Evolutionary conservation across 2,888 invertebrate species (phyloP), one percentile per base, ranked within the genome.

Genomic region (Cryptophagus acutangulus): DNA sequence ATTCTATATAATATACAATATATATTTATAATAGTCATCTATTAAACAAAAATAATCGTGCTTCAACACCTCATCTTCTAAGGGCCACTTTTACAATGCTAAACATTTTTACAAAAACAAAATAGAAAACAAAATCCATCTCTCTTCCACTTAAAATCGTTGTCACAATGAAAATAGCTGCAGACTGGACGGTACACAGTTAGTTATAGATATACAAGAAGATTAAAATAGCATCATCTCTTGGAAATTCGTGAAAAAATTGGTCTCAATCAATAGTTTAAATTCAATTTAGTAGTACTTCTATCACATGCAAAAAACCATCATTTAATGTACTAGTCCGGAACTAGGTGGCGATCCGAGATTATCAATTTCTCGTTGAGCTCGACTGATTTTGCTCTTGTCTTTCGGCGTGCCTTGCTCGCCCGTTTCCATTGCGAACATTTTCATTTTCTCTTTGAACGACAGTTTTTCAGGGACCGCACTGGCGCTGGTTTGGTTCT

Each of bases 371-470:
- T 93, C 92, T 53, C 94, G 80, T 72, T 96, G 94, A 39, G 94
- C 94, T 58, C 91, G 80, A 25, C 95, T 96, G 69, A 90, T 91
- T 75, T 95, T 96, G 42, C 93, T 85, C 75, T 93, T 93, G 69
- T 94, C 92, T 72, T 89, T 87, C 51, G 94, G 94, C 46, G 93
- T 91, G 62, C 84, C 81, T 58, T 85, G 82, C 65, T 95, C 94
- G 28, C 96, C 96, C 9, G 93, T 87, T 74, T 96, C 95, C 72
- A 89, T 82, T 29, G 96, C 97, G 74, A 99, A 99, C 89, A 96
- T 92, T 73, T 93, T 93, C 95, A 97, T 97, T 73, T 99, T 99
- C 71, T 99, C 97, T 68, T 93, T 87, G 73, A 99, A 99, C 41
- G 91, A 91, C 46, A 97, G 77, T 61, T 94, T 91, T 66, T 96